Percentiles rank a stretch among this genome's conserved stretches.
These are phyloP conservation scores for Pongo pygmaeus DNA, from an alignment of 2,113 vertebrate species.

Conservation along the genomic window DNA sequence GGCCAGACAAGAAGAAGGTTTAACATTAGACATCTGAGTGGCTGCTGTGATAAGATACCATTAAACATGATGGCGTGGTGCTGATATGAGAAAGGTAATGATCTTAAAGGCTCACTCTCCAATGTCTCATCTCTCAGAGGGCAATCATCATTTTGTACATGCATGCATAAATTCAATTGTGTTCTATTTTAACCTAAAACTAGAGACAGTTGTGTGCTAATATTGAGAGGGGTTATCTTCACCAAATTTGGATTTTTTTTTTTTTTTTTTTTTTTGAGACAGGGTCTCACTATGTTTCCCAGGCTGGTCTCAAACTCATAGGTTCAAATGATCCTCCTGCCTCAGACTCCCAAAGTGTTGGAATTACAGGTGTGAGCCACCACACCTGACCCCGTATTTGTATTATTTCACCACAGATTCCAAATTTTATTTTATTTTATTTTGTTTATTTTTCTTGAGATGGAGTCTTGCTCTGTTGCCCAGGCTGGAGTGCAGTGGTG, in stretches of 20 bases:
- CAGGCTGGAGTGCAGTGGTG: no score
- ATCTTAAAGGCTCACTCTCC: neutral
- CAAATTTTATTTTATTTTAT: neutral
- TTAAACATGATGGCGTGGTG: neutral
- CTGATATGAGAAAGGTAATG: neutral
- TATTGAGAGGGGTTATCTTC: neutral
- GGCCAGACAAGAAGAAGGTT: neutral
- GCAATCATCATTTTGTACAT: neutral
- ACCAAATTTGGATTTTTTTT: neutral
- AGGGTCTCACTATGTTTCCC: no score
- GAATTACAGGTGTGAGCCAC: no score
- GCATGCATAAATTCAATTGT: neutral
- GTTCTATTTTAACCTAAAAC: neutral
- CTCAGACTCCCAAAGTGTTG: no score
- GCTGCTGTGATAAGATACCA: neutral
- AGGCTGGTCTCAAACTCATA: no score
- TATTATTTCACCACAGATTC: no score
- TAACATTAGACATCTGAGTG: neutral
- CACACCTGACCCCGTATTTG: no score
- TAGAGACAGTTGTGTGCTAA: neutral
- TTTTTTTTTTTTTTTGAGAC: no score
- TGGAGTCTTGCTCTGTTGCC: no score
- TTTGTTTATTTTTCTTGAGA: neutral
- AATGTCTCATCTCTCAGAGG: neutral
- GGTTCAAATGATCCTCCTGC: no score